Conservation (phyloP, 2,797 vertebrate genomes). For the Choloepus didactylus region DNA sequence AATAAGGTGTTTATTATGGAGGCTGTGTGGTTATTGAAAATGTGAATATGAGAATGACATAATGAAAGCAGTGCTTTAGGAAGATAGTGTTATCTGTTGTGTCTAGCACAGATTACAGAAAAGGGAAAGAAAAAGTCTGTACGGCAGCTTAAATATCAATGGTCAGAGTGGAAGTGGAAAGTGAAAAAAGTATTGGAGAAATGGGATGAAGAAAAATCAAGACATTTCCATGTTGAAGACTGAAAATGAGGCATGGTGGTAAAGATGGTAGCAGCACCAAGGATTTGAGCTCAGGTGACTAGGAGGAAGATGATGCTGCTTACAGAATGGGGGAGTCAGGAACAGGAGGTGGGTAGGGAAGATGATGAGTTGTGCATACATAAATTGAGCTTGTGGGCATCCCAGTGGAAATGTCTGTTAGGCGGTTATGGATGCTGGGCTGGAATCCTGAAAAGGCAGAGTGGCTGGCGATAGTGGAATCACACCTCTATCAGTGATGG, state of each 20-base stretch:
- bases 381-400: not conserved
- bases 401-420: not conserved
- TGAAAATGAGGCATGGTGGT: not conserved
- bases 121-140: not conserved
- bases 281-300: not conserved
- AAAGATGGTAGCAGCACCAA: not conserved
- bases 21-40: not conserved
- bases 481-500: no score
- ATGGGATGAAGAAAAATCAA: constrained; percentile 5
- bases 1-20: not conserved
- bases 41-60: not conserved
- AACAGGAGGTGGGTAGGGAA: not conserved
- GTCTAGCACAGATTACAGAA: not conserved
- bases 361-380: not conserved
- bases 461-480: not conserved
- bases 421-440: not conserved
- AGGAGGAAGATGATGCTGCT: not conserved
- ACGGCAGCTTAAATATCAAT: not conserved
- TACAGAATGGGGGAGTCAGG: not conserved
- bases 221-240: not conserved
- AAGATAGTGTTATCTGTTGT: not conserved
- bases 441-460: not conserved
- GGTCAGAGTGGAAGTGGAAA: not conserved
- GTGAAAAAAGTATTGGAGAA: constrained; percentile 38
- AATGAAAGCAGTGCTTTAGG: not conserved